Conservation (phyloP, 1,140 invertebrate genomes). For the Paramacrobiotus metropolitanus region DNA sequence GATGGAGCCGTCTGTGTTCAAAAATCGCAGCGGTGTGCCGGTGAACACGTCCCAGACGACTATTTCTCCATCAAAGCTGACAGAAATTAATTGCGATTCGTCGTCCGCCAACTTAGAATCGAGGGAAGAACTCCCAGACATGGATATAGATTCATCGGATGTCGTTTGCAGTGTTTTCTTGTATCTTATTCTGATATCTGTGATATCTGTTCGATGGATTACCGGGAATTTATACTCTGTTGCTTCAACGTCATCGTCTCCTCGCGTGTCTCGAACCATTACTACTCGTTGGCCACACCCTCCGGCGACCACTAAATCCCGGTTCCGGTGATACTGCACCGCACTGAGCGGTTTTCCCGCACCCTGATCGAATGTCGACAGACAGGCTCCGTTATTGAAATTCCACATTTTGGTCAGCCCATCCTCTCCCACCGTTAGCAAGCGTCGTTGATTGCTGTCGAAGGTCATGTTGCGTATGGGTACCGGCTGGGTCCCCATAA, state of each 20-base stretch:
- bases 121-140: background rate
- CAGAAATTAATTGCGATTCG: background rate
- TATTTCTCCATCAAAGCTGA: background rate
- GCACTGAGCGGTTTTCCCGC: constrained; percentile 9
- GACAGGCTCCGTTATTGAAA: constrained; percentile 18
- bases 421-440: constrained; percentile 17
- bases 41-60: background rate
- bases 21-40: background rate
- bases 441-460: constrained; percentile 14
- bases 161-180: constrained; percentile 5
- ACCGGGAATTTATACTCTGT: constrained; percentile 14
- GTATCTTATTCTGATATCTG: constrained; percentile 15
- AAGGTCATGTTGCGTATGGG: constrained; percentile 19
- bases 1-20: background rate
- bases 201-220: constrained; percentile 21
- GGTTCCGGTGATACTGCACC: constrained; percentile 7
- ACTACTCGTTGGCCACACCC: background rate
- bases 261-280: constrained; percentile 15
- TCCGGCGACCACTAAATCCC: background rate
- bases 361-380: constrained; percentile 11
- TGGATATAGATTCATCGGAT: background rate
- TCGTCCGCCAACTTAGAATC: background rate
- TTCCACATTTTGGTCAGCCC: constrained; percentile 20
- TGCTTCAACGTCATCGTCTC: constrained; percentile 11
- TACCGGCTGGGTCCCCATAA: constrained; percentile 15